Percentiles rank a stretch among this genome's conserved stretches.
phyloP scores from a whole-genome alignment of 1,140 invertebrate genomes.

The Argopecten irradians region DNA sequence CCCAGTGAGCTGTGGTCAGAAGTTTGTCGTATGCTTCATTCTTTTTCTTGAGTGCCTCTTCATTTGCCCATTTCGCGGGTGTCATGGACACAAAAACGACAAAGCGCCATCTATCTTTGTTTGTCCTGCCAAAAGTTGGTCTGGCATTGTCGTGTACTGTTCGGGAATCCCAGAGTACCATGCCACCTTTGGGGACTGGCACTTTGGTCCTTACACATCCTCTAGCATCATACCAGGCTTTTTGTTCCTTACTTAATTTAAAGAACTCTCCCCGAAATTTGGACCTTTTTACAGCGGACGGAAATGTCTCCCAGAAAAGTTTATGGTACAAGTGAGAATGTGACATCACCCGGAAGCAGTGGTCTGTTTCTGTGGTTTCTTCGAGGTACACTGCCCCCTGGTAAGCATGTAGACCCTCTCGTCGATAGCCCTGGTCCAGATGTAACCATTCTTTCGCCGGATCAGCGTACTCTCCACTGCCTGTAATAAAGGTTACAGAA shows the following conservation, averaged over 20 bases:
- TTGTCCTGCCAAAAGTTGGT: conserved; percentile 30
- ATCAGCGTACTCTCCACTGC: not conserved
- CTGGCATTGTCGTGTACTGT: conserved; percentile 48
- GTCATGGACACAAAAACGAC: conserved; percentile 50
- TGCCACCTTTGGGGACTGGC: conserved; percentile 52
- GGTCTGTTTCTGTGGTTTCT: conserved; percentile 40
- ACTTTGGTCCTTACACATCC: conserved; percentile 37
- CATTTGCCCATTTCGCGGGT: conserved; percentile 45
- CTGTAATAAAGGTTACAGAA: too few species aligned
- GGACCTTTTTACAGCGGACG: conserved; percentile 17
- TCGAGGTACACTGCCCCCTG: conserved; percentile 62
- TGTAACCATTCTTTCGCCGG: conserved; percentile 52
- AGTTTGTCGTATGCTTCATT: conserved; percentile 44
- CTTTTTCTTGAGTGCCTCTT: conserved; percentile 29
- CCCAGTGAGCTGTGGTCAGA: conserved; percentile 45
- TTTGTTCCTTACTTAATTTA: conserved; percentile 26
- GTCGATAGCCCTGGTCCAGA: conserved; percentile 50
- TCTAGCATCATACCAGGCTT: conserved; percentile 37
- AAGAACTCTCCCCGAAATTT: conserved; percentile 26
- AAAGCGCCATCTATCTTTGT: conserved; percentile 50
- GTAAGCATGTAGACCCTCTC: conserved; percentile 58
- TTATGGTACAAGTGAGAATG: conserved; percentile 44
- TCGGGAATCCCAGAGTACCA: conserved; percentile 54
- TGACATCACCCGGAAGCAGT: conserved; percentile 46
- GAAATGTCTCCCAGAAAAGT: conserved; percentile 43